Percentiles rank a stretch among this genome's conserved stretches.
Conservation (phyloP, 1,140 invertebrate genomes). For the Euura lappo region DNA sequence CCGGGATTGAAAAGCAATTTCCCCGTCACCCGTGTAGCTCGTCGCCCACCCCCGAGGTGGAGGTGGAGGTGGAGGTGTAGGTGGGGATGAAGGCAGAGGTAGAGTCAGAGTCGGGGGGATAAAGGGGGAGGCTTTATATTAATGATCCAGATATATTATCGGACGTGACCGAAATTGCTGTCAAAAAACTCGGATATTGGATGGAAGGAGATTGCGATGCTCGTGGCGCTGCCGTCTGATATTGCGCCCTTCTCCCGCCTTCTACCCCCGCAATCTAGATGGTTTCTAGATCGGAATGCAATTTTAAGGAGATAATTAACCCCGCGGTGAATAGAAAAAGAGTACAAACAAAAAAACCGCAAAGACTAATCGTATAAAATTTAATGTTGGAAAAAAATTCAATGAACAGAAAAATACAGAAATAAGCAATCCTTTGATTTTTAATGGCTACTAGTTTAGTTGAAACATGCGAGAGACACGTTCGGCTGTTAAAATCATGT, state of each 20-base stretch:
- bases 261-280: constrained; percentile 16
- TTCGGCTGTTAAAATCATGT: too few relatives aligned
- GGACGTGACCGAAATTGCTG: constrained; percentile 65
- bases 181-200: constrained; percentile 65
- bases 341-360: too few relatives aligned
- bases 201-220: constrained; percentile 60
- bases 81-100: constrained; percentile 45
- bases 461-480: not conserved
- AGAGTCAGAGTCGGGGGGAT: constrained; percentile 9
- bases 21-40: constrained; percentile 41
- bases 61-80: not conserved
- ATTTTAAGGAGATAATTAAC: constrained; percentile 14
- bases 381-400: too few relatives aligned
- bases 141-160: constrained; percentile 65
- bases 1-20: constrained; percentile 64
- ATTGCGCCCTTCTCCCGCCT: constrained; percentile 19
- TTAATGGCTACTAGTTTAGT: too few relatives aligned
- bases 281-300: constrained; percentile 20
- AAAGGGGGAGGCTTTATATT: constrained; percentile 59
- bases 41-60: not conserved
- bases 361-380: too few relatives aligned
- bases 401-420: too few relatives aligned
- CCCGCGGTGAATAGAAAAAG: too few relatives aligned
- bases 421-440: too few relatives aligned
- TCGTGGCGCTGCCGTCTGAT: constrained; percentile 30